These are phyloP conservation scores for Maconellicoccus hirsutus DNA, from an alignment of 1,140 invertebrate species.

Conservation along the genomic window DNA sequence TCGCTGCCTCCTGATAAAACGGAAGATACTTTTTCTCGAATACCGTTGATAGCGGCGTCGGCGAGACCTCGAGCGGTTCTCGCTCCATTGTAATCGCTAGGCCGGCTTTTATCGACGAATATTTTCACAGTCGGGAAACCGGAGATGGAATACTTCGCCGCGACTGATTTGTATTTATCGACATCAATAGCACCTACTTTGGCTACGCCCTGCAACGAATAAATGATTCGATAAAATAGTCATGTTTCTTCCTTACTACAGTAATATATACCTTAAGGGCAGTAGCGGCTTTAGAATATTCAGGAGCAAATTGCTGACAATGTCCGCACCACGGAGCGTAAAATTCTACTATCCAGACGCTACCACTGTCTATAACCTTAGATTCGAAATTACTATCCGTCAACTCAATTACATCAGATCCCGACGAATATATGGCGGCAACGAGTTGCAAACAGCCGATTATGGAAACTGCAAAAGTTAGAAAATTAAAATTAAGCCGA, in stretches of 20 bases:
- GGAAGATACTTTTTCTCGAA: slow-evolving; percentile 53
- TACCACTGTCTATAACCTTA: slow-evolving; percentile 34
- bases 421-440: slow-evolving; percentile 28
- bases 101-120: slow-evolving; percentile 77
- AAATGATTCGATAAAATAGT: background rate
- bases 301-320: slow-evolving; percentile 55
- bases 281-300: slow-evolving; percentile 73
- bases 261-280: slow-evolving; percentile 36
- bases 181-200: slow-evolving; percentile 91
- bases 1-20: slow-evolving; percentile 42
- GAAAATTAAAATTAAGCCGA: background rate
- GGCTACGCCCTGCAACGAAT: slow-evolving; percentile 57
- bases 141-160: slow-evolving; percentile 64
- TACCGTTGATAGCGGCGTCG: slow-evolving; percentile 64
- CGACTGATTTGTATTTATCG: slow-evolving; percentile 74
- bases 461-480: background rate
- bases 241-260: background rate
- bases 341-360: slow-evolving; percentile 56
- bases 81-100: slow-evolving; percentile 73
- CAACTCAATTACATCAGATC: slow-evolving; percentile 38
- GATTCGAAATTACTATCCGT: slow-evolving; percentile 33
- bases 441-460: background rate
- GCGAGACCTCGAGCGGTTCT: slow-evolving; percentile 76
- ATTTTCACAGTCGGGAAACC: slow-evolving; percentile 97
- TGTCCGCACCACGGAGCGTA: slow-evolving; percentile 65